Evolutionary conservation across 2,113 vertebrate species (phyloP), one percentile per base, ranked within the genome.

Genomic region (crab-eating macaque (Macaca fascicularis)): DNA sequence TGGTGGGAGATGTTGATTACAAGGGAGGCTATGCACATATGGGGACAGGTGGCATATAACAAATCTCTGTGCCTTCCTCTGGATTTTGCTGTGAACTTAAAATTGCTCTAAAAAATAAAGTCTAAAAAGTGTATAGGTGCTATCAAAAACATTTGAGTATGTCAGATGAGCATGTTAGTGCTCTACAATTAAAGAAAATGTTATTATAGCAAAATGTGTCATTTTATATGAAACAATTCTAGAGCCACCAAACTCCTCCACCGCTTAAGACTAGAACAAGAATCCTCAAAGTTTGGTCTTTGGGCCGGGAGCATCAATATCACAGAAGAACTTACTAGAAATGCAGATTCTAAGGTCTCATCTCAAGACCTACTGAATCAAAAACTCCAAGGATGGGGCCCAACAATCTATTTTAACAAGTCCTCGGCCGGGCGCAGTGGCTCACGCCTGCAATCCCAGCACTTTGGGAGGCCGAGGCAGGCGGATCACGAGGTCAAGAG

Each of bases 221-320:
- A 55, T 59, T 93, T 89, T n/a, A 93, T 6, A 86, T 23, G 35
- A 17, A 69, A 81, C 52, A 67, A 81, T 67, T 87, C 64, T 48
- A 72, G 52, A 79, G 14, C 61, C 70, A 43, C 30, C 6, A 84
- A 22, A 70, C n/a, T 69, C 43, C 59, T 82, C 40, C 55, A 22
- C 72, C 8, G 32, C 32, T 89, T 78, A 79, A 67, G 43, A 16
- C 43, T 76, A 78, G 48, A 89, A 89, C 57, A 88, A 87, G 5
- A 94, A 35, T 89, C 81, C 52, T 94, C 85, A 94, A 87, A 81
- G 50, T 69, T 50, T 93, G 25, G 38, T 67, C 38, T 91, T 90
- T 79, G 59, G 13, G 85, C 64, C 12, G 70, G 32, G 19, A 81
- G 32, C 52, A 95, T 30, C 43, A 35, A 57, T 20, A 90, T 84